Evolutionary conservation across 2,113 vertebrate species (phyloP).

Genomic region (Rallus limicola): DNA sequence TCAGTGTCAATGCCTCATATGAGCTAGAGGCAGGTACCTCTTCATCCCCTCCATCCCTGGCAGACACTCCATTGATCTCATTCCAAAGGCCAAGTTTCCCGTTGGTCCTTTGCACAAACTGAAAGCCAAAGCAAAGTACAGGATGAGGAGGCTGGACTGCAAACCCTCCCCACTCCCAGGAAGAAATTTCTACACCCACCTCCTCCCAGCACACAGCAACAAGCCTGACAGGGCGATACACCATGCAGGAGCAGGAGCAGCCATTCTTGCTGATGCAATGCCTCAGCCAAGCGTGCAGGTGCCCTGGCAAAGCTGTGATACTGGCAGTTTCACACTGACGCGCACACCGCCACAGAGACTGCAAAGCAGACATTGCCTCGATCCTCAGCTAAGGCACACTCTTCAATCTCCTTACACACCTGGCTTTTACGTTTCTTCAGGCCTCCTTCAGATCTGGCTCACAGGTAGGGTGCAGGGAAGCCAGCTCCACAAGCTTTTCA

Average conservation of each 20-base stretch:
- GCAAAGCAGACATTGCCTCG: not conserved
- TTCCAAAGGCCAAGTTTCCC: not conserved
- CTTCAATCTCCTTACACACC: not conserved
- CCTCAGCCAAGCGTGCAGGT: not conserved
- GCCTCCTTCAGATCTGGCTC: not conserved
- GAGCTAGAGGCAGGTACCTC: not conserved
- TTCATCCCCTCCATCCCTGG: fast-evolving
- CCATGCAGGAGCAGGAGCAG: not conserved
- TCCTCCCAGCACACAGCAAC: fast-evolving
- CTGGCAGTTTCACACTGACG: not conserved
- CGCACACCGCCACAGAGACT: fast-evolving
- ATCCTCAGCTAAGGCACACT: not conserved
- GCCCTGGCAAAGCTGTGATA: not conserved
- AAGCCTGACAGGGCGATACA: not conserved
- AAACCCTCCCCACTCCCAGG: not conserved
- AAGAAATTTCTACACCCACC: not conserved
- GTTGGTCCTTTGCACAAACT: not conserved
- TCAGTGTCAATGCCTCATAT: not conserved
- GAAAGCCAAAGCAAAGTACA: not conserved
- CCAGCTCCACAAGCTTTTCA: not conserved
- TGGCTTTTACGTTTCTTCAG: not conserved
- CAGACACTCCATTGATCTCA: not conserved
- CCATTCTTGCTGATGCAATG: not conserved
- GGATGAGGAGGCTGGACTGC: not conserved
- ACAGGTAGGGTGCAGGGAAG: not conserved